A percentile compares a stretch with the other conserved stretches of the same genome.
These are phyloP conservation scores for Rhingia rostrata DNA, from an alignment of 2,888 invertebrate species.

Conservation along the genomic window DNA sequence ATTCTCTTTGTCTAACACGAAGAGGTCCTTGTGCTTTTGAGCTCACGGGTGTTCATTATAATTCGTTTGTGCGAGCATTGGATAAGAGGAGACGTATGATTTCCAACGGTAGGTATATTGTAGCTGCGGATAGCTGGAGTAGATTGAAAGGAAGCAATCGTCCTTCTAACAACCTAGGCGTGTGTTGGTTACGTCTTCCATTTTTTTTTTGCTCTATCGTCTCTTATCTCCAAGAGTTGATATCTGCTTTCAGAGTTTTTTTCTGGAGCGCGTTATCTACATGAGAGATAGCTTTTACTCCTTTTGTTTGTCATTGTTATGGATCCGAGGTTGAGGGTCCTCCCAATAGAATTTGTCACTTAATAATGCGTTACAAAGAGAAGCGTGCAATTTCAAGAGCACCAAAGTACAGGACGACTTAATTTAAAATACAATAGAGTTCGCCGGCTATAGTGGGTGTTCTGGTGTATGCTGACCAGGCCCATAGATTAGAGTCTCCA, in stretches of 20 bases:
- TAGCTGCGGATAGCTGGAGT: not conserved
- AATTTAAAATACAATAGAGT: slow-evolving; percentile 10
- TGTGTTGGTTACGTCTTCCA: slow-evolving; percentile 36
- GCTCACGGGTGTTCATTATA: slow-evolving; percentile 71
- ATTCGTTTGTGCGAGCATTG: slow-evolving; percentile 55
- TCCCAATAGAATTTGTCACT: slow-evolving; percentile 53
- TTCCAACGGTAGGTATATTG: slow-evolving; percentile 10
- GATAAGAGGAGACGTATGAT: slow-evolving; percentile 54
- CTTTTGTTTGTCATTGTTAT: slow-evolving; percentile 67
- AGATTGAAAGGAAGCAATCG: slow-evolving; percentile 72
- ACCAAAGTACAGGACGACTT: slow-evolving; percentile 10
- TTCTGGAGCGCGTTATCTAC: slow-evolving; percentile 57
- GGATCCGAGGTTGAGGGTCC: not conserved
- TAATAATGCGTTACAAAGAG: slow-evolving; percentile 62
- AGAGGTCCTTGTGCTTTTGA: slow-evolving; percentile 68
- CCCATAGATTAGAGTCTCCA: slow-evolving; percentile 29
- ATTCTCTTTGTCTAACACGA: slow-evolving; percentile 49
- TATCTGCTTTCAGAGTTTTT: slow-evolving; percentile 44
- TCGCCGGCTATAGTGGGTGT: not conserved
- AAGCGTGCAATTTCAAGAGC: slow-evolving; percentile 24
- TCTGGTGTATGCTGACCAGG: slow-evolving; percentile 31
- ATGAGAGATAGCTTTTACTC: slow-evolving; percentile 68
- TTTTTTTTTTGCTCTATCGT: slow-evolving; percentile 12
- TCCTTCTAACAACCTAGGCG: slow-evolving; percentile 73
- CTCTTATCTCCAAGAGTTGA: slow-evolving; percentile 44